These are phyloP conservation scores for Andrena hattorfiana DNA, from an alignment of 2,888 invertebrate species.

Conservation along the genomic window DNA sequence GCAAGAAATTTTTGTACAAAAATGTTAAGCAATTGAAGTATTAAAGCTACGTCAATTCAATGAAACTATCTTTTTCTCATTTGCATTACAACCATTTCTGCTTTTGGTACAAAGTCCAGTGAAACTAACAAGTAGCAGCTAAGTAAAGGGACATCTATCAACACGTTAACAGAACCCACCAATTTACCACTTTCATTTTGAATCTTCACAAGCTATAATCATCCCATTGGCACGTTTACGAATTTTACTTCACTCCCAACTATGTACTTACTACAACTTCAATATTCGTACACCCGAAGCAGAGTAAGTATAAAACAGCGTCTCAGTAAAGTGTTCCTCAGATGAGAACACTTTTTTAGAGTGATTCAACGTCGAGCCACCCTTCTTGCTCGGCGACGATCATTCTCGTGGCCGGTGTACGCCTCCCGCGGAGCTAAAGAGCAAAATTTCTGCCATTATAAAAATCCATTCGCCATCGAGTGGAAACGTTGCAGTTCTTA, in stretches of 20 bases:
- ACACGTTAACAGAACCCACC: too few species aligned
- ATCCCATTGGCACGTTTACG: too few species aligned
- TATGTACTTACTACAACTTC: background rate
- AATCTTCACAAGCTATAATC: too few species aligned
- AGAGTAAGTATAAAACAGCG: background rate
- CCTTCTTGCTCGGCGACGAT: background rate
- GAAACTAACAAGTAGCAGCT: too few species aligned
- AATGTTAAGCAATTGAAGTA: too few species aligned
- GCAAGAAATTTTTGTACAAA: too few species aligned
- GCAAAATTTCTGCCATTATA: constrained; percentile 48
- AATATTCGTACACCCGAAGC: background rate
- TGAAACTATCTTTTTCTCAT: too few species aligned
- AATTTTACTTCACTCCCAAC: background rate
- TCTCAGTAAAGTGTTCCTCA: background rate
- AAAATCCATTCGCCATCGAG: constrained; percentile 29
- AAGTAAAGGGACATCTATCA: too few species aligned
- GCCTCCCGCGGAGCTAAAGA: constrained; percentile 8
- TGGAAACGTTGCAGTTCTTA: constrained; percentile 31
- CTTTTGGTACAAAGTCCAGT: too few species aligned
- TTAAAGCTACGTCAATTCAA: too few species aligned
- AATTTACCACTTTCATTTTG: too few species aligned
- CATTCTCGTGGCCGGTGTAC: constrained; percentile 3
- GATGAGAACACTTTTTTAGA: constrained; percentile 6
- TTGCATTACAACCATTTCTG: too few species aligned
- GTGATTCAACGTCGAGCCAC: background rate